phyloP scores from a whole-genome alignment of 1,140 invertebrate species.

The Rhopalosiphum padi region DNA sequence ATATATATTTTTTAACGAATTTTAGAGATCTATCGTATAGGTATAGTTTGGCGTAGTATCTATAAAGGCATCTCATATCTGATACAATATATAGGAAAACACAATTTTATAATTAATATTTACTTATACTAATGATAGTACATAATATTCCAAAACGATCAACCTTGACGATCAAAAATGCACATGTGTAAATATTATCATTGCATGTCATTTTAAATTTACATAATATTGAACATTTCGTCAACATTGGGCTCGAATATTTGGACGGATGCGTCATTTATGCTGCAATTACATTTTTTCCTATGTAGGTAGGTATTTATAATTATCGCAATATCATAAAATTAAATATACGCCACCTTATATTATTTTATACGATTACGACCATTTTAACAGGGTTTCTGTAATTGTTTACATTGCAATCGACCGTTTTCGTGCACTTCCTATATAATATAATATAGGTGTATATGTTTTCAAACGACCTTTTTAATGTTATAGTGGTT shows the following conservation, averaged over 20 bases:
- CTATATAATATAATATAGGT: neutral
- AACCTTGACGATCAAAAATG: neutral
- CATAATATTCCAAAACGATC: neutral
- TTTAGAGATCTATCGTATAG: neutral
- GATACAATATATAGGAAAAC: neutral
- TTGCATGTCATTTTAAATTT: neutral
- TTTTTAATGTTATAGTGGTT: too few relatives aligned
- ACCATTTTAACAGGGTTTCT: conserved; percentile 1
- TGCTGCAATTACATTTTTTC: neutral
- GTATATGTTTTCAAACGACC: too few relatives aligned
- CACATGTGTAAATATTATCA: conserved; percentile 2
- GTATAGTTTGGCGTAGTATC: too few relatives aligned
- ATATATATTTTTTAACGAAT: neutral
- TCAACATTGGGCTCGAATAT: neutral
- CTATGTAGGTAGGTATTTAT: neutral
- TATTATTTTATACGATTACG: neutral
- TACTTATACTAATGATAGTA: neutral
- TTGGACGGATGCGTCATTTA: neutral
- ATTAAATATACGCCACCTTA: neutral
- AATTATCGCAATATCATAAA: neutral
- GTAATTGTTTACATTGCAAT: neutral
- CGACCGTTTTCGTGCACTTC: neutral
- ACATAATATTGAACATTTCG: neutral
- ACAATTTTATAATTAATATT: neutral
- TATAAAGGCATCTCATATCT: neutral